Conservation (phyloP, 2,888 invertebrate genomes). For the Vannuccia rotundouncinata region DNA sequence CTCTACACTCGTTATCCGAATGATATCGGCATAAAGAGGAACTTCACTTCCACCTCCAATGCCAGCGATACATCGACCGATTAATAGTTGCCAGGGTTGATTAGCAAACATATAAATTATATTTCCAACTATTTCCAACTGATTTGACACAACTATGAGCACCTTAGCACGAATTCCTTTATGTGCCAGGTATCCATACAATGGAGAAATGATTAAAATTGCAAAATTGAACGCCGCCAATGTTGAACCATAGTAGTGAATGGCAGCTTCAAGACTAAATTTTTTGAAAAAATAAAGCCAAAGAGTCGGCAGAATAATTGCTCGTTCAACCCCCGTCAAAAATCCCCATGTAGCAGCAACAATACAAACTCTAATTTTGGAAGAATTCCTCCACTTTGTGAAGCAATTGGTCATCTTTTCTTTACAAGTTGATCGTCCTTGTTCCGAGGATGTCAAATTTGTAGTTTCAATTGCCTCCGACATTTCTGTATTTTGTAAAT, state of each 20-base stretch:
- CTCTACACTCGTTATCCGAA: constrained; percentile 35
- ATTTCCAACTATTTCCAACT: constrained; percentile 38
- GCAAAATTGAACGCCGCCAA: constrained; percentile 38
- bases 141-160: constrained; percentile 35
- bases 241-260: constrained; percentile 35
- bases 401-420: no score
- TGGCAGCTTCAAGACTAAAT: constrained; percentile 44
- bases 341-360: constrained; percentile 35
- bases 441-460: no score
- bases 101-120: constrained; percentile 34
- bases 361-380: constrained; percentile 23
- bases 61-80: constrained; percentile 37
- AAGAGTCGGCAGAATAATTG: constrained; percentile 58
- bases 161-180: constrained; percentile 36
- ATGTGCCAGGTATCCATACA: constrained; percentile 32
- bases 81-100: constrained; percentile 34
- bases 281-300: constrained; percentile 55
- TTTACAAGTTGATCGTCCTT: no score
- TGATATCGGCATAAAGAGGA: constrained; percentile 37
- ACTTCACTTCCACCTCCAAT: constrained; percentile 36
- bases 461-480: no score
- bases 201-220: constrained; percentile 30
- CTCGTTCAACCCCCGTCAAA: constrained; percentile 44
- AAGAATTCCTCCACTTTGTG: constrained; percentile 20
- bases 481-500: no score